Conservation (phyloP, 2,113 vertebrate species). For the Pipra filicauda region DNA sequence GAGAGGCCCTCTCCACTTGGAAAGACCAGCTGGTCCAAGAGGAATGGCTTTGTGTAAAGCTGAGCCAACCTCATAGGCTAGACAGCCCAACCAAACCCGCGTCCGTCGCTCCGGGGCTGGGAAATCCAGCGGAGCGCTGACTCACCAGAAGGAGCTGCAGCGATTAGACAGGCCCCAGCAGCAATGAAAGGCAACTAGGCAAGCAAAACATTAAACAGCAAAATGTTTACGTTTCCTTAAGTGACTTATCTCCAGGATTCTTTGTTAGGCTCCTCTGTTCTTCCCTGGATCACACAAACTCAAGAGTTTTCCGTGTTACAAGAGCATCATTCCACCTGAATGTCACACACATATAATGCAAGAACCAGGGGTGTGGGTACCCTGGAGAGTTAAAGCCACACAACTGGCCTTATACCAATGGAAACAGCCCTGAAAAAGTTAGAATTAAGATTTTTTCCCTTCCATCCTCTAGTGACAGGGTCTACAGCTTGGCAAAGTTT, state of each 20-base stretch:
- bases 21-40: constrained; percentile 29
- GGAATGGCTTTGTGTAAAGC: constrained; percentile 29
- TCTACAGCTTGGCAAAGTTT: background rate
- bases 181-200: constrained; percentile 15
- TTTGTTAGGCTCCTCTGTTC: background rate
- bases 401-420: background rate
- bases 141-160: constrained; percentile 27
- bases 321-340: background rate
- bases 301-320: background rate
- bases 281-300: background rate
- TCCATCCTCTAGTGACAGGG: background rate
- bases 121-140: constrained; percentile 41
- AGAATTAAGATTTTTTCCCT: background rate
- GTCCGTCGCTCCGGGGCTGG: constrained; percentile 29
- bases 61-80: constrained; percentile 49
- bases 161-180: constrained; percentile 29
- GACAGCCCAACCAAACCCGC: constrained; percentile 16
- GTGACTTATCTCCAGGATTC: constrained; percentile 38
- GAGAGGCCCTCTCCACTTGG: constrained; percentile 26
- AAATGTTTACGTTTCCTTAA: constrained; percentile 28
- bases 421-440: background rate
- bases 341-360: background rate
- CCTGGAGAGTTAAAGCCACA: background rate
- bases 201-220: constrained; percentile 23
- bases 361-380: background rate